Conservation (phyloP, 2,888 invertebrate species). For the Seira sanloemensis region DNA sequence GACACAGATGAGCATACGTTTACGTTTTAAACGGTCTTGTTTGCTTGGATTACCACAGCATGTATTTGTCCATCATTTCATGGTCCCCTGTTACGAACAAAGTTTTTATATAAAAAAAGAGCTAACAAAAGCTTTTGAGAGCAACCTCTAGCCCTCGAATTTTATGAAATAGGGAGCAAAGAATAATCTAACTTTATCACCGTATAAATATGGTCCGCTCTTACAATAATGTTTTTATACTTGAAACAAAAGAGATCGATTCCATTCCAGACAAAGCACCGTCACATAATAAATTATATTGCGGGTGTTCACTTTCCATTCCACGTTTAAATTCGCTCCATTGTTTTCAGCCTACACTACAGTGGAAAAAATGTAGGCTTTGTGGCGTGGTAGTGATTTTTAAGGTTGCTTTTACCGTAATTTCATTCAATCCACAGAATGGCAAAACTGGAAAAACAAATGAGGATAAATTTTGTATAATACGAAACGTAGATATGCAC, state of each 20-base stretch:
- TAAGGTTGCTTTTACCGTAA: constrained; percentile 32
- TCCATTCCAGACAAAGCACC: constrained; percentile 30
- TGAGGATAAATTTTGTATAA: constrained; percentile 9
- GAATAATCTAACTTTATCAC: constrained; percentile 8
- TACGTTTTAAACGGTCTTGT: too few species aligned
- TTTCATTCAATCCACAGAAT: constrained; percentile 29
- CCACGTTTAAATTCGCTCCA: constrained; percentile 21
- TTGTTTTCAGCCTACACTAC: constrained; percentile 23
- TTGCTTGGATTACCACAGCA: too few species aligned
- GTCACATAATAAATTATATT: constrained; percentile 56
- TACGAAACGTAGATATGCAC: constrained; percentile 15
- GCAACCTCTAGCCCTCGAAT: neutral
- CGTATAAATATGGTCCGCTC: neutral
- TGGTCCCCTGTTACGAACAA: too few species aligned
- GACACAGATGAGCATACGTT: too few species aligned
- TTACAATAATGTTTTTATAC: neutral
- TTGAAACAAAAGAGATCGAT: constrained; percentile 58
- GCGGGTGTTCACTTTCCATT: constrained; percentile 53
- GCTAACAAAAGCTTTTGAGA: neutral
- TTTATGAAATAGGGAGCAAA: constrained; percentile 1
- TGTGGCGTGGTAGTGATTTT: constrained; percentile 53
- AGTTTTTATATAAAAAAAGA: too few species aligned
- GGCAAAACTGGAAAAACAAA: constrained; percentile 7
- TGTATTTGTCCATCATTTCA: too few species aligned
- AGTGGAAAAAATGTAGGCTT: constrained; percentile 23